Base-by-base conservation (phyloP, 1,140 invertebrate genomes). In the Riptortus pedestris region DNA sequence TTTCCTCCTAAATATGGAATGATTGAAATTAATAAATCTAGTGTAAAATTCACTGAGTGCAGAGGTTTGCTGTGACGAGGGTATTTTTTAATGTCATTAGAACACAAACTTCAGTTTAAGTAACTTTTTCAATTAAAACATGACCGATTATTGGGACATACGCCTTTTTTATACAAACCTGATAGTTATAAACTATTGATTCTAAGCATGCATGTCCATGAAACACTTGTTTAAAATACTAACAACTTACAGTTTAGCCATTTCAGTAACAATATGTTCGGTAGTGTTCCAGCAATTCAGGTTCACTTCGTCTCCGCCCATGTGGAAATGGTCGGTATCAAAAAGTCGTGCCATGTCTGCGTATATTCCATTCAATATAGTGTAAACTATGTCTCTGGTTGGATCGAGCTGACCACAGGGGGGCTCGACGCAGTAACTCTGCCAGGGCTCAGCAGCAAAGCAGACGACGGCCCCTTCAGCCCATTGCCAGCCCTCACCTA, bases 401-500 rank as follows among this genome's bases (percentile, higher is more conserved):
- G 88, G 87, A 75, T 93, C 88, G 1, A 93, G 75, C 72, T 91
- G 89, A 0, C 90, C 90, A 69, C 90, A 93, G 0, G 90, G 90
- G 3, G 90, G 90, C 69, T 92, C 89, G 14, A 90, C 87, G 68
- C 90, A 92, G 70, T 80, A 90, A 0, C 74, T 71, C 14, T 74
- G 70, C 90, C 90, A 92, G 0, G 88, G 88, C 70, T 90, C 83
- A 7, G 82, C 80, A 72, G 83, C 77, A 47, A 81, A 78, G 65
- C 81, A 82, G 9, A 81, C 75, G 1, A 82, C 81, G 65, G 83
- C 80, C 2, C 81, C 81, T 62, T 80, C 79, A 47, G 77, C 78
- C 79, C 79, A 83, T 74, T 92, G 87, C 88, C 89, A 92, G 7
- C 90, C 90, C 74, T 91, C 88, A 27, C 87, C 90, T 16, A 91